phyloP scores from a whole-genome alignment of 2,113 vertebrate genomes.

The Phycodurus eques region DNA sequence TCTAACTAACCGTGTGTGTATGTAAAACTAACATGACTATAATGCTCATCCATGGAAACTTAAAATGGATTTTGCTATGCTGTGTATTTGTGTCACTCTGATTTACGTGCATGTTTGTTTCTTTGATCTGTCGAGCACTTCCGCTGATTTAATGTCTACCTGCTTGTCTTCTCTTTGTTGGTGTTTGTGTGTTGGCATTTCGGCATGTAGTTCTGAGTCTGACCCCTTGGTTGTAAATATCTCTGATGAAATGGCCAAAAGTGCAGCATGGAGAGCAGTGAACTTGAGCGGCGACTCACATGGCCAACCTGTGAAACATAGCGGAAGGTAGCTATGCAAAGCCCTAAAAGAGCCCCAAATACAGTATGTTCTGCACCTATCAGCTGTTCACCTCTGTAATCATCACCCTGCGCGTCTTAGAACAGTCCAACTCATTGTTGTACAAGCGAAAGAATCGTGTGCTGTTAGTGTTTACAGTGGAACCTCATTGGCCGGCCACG shows the following conservation, averaged over 20 bases:
- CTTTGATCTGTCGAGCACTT: constrained; percentile 34
- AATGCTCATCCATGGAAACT: neutral
- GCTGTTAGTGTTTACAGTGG: neutral
- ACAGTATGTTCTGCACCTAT: neutral
- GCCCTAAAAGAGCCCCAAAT: constrained; percentile 22
- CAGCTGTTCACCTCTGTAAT: neutral
- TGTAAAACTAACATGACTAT: constrained; percentile 2
- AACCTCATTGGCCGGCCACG: neutral
- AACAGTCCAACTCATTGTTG: neutral
- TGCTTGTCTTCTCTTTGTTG: constrained; percentile 42
- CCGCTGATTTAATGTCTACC: constrained; percentile 24
- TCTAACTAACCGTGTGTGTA: constrained; percentile 19
- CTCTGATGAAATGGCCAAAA: constrained; percentile 93
- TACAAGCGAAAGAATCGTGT: neutral
- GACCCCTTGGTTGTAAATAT: constrained; percentile 89
- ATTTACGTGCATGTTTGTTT: constrained; percentile 37
- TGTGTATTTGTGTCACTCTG: constrained; percentile 20
- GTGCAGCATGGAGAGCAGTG: constrained; percentile 85
- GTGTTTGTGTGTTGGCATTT: constrained; percentile 53
- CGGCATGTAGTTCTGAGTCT: constrained; percentile 77
- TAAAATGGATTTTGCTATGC: constrained; percentile 10
- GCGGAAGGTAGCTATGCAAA: constrained; percentile 82
- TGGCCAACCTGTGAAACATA: constrained; percentile 81
- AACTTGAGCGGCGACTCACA: constrained; percentile 79
- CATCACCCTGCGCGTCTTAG: neutral